These are phyloP conservation scores for Turdus rufiventris DNA, from an alignment of 2,113 vertebrate genomes.

Conservation along the genomic window DNA sequence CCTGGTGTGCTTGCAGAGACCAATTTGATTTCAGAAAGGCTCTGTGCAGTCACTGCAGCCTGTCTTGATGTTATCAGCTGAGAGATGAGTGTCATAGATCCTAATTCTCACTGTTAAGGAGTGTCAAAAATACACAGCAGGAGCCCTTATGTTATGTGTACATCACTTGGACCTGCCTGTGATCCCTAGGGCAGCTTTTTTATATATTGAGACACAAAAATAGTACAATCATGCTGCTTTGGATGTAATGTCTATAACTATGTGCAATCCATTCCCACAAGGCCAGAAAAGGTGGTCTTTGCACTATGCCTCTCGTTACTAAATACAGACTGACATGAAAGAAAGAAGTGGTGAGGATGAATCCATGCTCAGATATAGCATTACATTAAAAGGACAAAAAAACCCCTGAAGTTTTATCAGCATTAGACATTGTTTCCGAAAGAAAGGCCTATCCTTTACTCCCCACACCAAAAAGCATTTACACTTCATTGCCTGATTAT, in stretches of 20 bases:
- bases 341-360: neutral
- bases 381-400: neutral
- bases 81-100: constrained; percentile 4
- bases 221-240: neutral
- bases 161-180: neutral
- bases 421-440: neutral
- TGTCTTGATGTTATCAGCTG: constrained; percentile 17
- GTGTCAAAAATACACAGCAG: neutral
- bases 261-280: neutral
- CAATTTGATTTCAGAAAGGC: neutral
- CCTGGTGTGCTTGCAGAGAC: neutral
- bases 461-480: fast-evolving
- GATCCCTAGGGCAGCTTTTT: neutral
- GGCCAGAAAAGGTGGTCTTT: neutral
- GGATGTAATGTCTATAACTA: neutral
- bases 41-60: constrained; percentile 5
- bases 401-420: neutral
- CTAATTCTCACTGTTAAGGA: constrained; percentile 11
- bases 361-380: neutral
- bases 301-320: neutral
- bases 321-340: neutral
- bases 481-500: neutral
- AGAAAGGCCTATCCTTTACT: neutral
- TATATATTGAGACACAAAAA: neutral
- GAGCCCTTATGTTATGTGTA: neutral